Evolutionary conservation across 2,113 vertebrate species (phyloP), one percentile per base, ranked within the genome.

Genomic region (Pantherophis guttatus): DNA sequence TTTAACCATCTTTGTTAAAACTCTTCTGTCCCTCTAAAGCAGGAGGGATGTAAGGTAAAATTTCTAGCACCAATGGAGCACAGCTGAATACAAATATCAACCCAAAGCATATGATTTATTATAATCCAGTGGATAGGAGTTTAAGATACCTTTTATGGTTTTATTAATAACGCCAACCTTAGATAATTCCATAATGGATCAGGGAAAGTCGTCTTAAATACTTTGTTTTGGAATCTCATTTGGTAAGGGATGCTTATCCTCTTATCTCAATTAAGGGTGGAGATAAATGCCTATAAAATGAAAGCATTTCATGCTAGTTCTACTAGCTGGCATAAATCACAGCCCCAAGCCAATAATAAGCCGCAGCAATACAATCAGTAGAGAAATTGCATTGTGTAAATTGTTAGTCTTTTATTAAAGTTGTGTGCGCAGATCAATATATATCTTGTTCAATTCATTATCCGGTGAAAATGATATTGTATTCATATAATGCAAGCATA

Each of bases 391-490:
- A 12, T 8, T 81, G 13, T 62, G 26, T 62, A 85, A 94, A 75
- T 89, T 86, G 70, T 44, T 95, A 29, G 88, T 0, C 90, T 94
- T 95, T 90, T 88, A 89, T 94, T 39, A 91, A 90, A 92, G 23
- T 55, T 94, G 55, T 88, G 57, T 70, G 89, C 44, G 75, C 15
- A 90, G 88, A 95, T 95, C 91, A 93, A 95, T 94, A 50, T 8
- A 53, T 58, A 92, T 94, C 29, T 55, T 5, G 91, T 96, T 95
- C 94, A 24, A 70, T 93, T 94, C 92, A 85, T 89, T 96, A 86
- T 90, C 48, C 57, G 88, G n/a, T 94, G 88, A 91, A 94, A 95
- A 55, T 23, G 5, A 95, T 95, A 90, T 50, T 50, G 12, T 53
- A 26, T 62, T 90, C 94, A 54, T 92, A 50, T 94, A 85, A 21